These are phyloP conservation scores for Drosophila quadrilineata DNA, from an alignment of 1,140 invertebrate genomes.

Conservation along the genomic window DNA sequence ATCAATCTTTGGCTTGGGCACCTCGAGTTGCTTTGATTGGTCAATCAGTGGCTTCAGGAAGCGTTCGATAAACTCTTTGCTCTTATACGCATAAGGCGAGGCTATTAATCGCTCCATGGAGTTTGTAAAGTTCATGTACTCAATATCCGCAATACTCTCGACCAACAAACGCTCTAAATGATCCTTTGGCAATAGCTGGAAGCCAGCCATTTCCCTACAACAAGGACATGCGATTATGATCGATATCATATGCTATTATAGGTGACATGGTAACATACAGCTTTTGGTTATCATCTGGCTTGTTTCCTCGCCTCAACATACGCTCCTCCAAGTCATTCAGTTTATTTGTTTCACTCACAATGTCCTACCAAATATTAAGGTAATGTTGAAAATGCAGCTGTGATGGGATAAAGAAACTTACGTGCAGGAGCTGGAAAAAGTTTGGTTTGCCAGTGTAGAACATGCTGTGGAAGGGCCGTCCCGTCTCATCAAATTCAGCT, in stretches of 20 bases:
- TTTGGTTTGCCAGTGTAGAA: constrained; percentile 95
- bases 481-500: constrained; percentile 94
- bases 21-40: constrained; percentile 82
- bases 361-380: constrained; percentile 81
- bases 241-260: background rate
- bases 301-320: constrained; percentile 84
- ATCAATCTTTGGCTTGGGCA: constrained; percentile 86
- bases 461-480: constrained; percentile 92
- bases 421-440: constrained; percentile 91
- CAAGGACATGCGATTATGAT: background rate
- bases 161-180: constrained; percentile 86
- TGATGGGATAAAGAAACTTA: constrained; percentile 81
- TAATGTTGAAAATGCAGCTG: background rate
- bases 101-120: constrained; percentile 87
- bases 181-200: constrained; percentile 87
- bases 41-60: constrained; percentile 84
- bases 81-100: constrained; percentile 87
- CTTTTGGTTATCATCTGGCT: constrained; percentile 83
- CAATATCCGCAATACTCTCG: constrained; percentile 87
- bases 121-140: constrained; percentile 89
- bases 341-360: constrained; percentile 85
- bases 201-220: constrained; percentile 83
- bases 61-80: constrained; percentile 87
- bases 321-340: constrained; percentile 87
- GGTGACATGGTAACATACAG: constrained; percentile 84